Percentiles rank a stretch among this genome's conserved stretches.
phyloP scores from a whole-genome alignment of 2,888 invertebrate genomes.

The Eulithis testata region DNA sequence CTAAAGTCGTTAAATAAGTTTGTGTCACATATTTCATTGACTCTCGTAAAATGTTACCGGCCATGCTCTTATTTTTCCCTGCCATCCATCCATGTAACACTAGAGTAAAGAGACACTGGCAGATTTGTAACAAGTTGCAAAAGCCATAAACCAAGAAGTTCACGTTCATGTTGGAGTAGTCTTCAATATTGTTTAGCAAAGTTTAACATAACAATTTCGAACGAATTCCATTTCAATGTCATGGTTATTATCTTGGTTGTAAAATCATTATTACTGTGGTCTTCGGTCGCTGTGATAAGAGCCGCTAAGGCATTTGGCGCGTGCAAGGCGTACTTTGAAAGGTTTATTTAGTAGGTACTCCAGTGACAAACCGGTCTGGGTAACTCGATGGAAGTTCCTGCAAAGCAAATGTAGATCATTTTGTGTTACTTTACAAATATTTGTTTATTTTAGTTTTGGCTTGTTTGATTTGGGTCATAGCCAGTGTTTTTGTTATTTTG shows the following conservation, averaged over 20 bases:
- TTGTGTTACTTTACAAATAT: slow-evolving; percentile 17
- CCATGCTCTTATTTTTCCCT: too few relatives aligned
- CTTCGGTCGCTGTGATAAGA: not conserved
- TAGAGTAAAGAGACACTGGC: too few relatives aligned
- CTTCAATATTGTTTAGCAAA: too few relatives aligned
- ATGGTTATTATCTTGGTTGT: not conserved
- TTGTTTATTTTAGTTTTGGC: slow-evolving; percentile 33
- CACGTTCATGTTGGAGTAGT: too few relatives aligned
- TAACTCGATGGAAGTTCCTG: slow-evolving; percentile 20
- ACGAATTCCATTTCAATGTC: not conserved
- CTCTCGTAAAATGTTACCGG: too few relatives aligned
- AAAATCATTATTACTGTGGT: not conserved
- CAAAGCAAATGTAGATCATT: slow-evolving; percentile 30
- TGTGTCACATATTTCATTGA: too few relatives aligned
- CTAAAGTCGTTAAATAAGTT: too few relatives aligned
- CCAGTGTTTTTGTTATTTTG: slow-evolving; percentile 30
- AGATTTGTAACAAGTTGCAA: too few relatives aligned
- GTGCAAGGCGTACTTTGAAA: slow-evolving; percentile 4
- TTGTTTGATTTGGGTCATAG: slow-evolving; percentile 38
- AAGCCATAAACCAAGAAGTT: too few relatives aligned
- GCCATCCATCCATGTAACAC: too few relatives aligned
- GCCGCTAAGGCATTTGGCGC: slow-evolving; percentile 2
- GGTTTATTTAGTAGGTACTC: not conserved
- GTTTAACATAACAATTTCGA: too few relatives aligned
- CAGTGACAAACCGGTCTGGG: slow-evolving; percentile 20